Conservation (phyloP, 2,797 vertebrate genomes). For the Chiroxiphia lanceolata region DNA sequence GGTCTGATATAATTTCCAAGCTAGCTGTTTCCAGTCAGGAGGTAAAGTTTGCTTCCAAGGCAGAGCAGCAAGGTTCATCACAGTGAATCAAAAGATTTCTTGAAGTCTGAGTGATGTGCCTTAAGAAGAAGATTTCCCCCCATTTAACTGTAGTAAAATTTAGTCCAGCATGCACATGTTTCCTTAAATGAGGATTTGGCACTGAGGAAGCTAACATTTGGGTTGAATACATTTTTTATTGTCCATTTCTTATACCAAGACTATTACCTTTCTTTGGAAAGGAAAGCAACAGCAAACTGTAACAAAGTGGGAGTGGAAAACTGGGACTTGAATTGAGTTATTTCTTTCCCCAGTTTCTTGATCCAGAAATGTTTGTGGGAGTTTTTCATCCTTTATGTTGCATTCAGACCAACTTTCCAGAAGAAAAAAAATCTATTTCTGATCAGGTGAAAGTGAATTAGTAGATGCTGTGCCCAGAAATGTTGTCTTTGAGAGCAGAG, state of each 20-base stretch:
- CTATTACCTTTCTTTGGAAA: constrained; percentile 7
- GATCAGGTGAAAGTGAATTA: neutral
- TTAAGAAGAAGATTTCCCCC: constrained; percentile 2
- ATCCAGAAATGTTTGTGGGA: neutral
- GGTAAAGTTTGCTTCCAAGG: neutral
- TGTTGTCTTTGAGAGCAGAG: neutral
- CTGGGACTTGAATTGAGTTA: neutral
- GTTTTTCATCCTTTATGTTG: neutral
- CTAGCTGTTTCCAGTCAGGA: neutral
- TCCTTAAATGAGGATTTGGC: constrained; percentile 28
- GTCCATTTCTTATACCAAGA: neutral
- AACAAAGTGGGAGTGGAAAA: neutral
- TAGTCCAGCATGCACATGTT: constrained; percentile 10
- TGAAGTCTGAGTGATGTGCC: neutral
- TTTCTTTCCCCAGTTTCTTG: neutral
- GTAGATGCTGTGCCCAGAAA: neutral
- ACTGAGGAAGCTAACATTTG: neutral
- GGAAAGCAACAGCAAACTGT: neutral
- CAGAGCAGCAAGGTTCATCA: neutral
- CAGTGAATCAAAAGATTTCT: neutral
- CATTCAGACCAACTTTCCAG: neutral
- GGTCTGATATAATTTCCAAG: neutral
- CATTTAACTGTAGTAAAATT: neutral
- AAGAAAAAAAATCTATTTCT: neutral
- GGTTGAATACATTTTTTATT: constrained; percentile 11